A percentile compares a stretch with the other conserved stretches of the same genome.
These are phyloP conservation scores for Fukomys damarensis DNA, from an alignment of 2,113 vertebrate species.

Conservation along the genomic window DNA sequence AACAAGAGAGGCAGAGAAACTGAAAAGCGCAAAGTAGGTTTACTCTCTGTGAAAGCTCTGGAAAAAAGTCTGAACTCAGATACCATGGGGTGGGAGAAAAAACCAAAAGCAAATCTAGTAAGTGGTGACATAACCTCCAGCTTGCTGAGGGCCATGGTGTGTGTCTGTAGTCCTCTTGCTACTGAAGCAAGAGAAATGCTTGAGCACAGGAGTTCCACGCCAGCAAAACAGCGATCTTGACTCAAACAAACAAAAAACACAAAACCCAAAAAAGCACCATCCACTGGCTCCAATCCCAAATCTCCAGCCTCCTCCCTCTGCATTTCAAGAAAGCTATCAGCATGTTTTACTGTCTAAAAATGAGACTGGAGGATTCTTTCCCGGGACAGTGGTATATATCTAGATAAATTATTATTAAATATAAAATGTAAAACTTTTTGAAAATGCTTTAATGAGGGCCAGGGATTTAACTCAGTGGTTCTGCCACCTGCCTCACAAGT, in stretches of 20 bases:
- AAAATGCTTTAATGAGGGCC: constrained; percentile 39
- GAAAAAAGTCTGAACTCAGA: not conserved
- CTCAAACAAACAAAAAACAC: not conserved
- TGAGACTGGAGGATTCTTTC: not conserved
- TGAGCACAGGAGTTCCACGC: not conserved
- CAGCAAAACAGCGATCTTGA: not conserved
- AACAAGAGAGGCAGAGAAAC: not conserved
- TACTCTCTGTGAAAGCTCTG: not conserved
- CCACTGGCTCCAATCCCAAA: not conserved
- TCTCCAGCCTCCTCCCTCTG: not conserved
- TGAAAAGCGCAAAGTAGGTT: not conserved
- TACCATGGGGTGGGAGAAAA: not conserved
- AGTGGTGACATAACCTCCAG: not conserved
- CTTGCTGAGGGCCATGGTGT: not conserved
- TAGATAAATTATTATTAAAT: constrained; percentile 40
- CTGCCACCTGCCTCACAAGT: no score
- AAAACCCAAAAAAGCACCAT: not conserved
- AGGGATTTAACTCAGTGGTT: no score
- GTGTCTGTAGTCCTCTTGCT: not conserved
- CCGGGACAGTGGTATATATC: not conserved
- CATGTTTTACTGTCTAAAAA: not conserved
- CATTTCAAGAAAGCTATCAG: not conserved
- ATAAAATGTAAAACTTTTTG: not conserved
- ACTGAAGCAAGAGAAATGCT: not conserved
- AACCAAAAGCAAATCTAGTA: not conserved